Evolutionary conservation across 2,888 invertebrate species (phyloP), one percentile per base, ranked within the genome.

Genomic region (Itoplectis maculator): DNA sequence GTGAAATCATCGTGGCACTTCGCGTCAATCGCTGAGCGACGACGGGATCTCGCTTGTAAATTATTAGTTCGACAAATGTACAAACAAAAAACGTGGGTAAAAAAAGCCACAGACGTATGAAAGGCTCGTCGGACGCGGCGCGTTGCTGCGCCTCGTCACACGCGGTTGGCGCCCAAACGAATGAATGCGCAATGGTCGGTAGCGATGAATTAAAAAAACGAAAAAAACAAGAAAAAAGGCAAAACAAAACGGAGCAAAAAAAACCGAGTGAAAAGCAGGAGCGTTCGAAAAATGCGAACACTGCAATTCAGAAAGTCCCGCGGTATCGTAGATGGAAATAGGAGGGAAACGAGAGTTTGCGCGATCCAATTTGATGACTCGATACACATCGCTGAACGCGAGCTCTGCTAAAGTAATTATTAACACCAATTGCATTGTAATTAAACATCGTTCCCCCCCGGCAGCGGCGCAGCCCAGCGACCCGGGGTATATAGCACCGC

Each of bases 351-450:
- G 63, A 45, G 37, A 35, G 68, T 51, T 83, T 79, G 82, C 82
- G 81, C 84, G 81, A 89, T 89, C 89, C 89, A 89, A 88, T 89
- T 90, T 89, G 89, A 90, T 89, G 89, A 90, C 87, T 88, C 88
- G 87, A 88, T 89, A 89, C 90, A 89, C 90, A 88, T 88, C 89
- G 88, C 80, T 87, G 87, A 88, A 85, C 88, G 81, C 86, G 82
- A 84, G 86, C 86, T 87, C 82, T 83, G 85, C 85, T 87, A 88
- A 88, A 89, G 87, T 89, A 89, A 89, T 90, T 89, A 90, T 89
- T 90, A 89, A 87, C 88, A 87, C 87, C 88, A 88, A 89, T 89
- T 90, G 86, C 88, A 86, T 86, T 87, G 88, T 88, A 89, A 89
- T 89, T 89, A 89, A 88, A 88, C 89, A 87, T 86, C 81, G 80